Base-by-base conservation (phyloP, 2,113 vertebrate genomes). In the cattle (Bos taurus) region DNA sequence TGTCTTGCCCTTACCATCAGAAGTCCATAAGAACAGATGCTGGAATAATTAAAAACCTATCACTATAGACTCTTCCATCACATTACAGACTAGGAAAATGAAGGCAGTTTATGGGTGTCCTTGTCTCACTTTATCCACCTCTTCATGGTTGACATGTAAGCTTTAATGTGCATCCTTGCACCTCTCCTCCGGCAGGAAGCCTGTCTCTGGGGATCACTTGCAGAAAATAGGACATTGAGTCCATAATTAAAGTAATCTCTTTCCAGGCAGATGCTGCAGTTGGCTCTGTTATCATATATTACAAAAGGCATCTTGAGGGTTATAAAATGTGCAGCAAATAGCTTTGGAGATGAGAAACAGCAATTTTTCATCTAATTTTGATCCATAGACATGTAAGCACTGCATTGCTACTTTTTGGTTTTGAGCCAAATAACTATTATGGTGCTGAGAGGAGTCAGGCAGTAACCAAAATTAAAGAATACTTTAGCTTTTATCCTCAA, bases 181-280 rank as follows among this genome's bases (percentile, higher is more conserved):
- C 98, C 98, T 99, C 98, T 99, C 95, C 97, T 98, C 97, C 97
- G 17, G 98, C 97, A 98, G 97, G 91, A 99, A 98, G 98, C 97
- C 97, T 95, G 97, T 98, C 99, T 99, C 99, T 96, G 86, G 99
- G 98, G 99, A 99, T 98, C 98, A 98, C 98, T 99, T 98, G 98
- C 98, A 98, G 98, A 99, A 99, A 99, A 99, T 98, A 99, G 98
- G 98, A 99, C 99, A 98, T 96, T 99, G 99, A 99, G 99, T 98
- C 99, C 98, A 99, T 99, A 99, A 99, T 99, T 99, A 99, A 99
- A 99, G 98, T 99, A 99, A 99, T 99, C 99, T 99, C 99, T 99
- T 99, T 96, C 98, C 98, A 98, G 98, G 99, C 99, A 99, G 99
- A 99, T 99, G 99, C 98, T 99, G 99, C 98, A 97, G 98, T 99